Evolutionary conservation across 2,888 invertebrate genomes (phyloP), one percentile per base, ranked within the genome.

Genomic region (Arge pagana): DNA sequence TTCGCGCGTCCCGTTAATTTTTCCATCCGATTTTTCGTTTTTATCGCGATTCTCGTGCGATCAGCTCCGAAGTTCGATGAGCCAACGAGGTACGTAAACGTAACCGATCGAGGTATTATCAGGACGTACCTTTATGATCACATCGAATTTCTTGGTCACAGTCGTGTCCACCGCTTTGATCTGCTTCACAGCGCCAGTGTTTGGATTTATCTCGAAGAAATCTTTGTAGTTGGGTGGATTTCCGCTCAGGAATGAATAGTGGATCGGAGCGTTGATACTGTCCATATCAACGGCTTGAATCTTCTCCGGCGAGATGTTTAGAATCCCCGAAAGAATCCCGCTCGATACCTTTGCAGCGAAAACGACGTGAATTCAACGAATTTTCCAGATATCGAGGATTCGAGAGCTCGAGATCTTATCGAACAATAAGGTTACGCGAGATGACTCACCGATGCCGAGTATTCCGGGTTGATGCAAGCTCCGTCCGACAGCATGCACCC

Each of bases 281-380:
- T 94, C 94, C 85, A 91, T 88, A 75, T 95, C 94, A 0, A 91
- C 86, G 0, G 94, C 94, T 77, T 92, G 90, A 55, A 95, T 92
- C 71, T 91, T 89, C 71, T 93, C 93, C 0, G 94, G 94, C 24
- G 86, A 84, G 15, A 94, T 86, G 53, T 88, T 87, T 16, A 95
- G 82, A 18, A 92, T 86, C 1, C 93, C 94, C 40, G 92, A 87
- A 59, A 93, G 78, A 0, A 90, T 86, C 1, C 93, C 92, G 62
- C 90, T 89, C 53, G 87, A 88, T 16, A 91, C 89, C 88, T 90
- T 63, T 18, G 63, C n/a, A n/a, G n/a, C n/a, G n/a, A n/a, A n/a
- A n/a, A n/a, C n/a, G n/a, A n/a, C n/a, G n/a, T n/a, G n/a, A n/a
- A 39, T 8, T 3, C 15, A 10, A 15, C 19, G 5, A 39, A 18